Evolutionary conservation across 2,888 invertebrate species (phyloP).

Genomic region (Micoletzkya japonica): DNA sequence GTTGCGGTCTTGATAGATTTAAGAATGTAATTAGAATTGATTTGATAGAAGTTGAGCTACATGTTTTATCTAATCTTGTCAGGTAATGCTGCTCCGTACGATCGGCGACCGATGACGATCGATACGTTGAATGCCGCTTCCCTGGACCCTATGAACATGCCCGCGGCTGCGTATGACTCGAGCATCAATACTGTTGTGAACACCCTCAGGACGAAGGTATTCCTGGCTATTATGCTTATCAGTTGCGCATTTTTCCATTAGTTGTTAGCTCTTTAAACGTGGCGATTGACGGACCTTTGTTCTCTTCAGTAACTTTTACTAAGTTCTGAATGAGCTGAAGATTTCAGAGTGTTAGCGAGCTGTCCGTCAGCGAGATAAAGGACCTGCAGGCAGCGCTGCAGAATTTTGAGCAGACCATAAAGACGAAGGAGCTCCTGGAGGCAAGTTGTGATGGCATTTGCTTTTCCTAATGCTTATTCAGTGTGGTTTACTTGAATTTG

Average conservation of each 20-base stretch:
- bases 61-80: neutral
- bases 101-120: neutral
- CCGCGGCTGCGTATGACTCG: slow-evolving; percentile 15
- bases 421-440: slow-evolving; percentile 47
- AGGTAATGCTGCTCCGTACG: neutral
- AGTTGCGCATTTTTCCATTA: no score
- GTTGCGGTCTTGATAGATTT: neutral
- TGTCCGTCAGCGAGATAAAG: slow-evolving; percentile 35
- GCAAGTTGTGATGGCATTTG: neutral
- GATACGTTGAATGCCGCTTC: neutral
- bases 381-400: slow-evolving; percentile 43
- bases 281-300: no score
- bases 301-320: no score
- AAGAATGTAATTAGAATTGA: no score
- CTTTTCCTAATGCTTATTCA: neutral
- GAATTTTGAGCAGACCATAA: slow-evolving; percentile 45
- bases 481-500: neutral
- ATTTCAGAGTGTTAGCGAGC: slow-evolving; percentile 30
- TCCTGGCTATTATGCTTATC: no score
- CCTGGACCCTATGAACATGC: slow-evolving; percentile 18
- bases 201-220: slow-evolving; percentile 23
- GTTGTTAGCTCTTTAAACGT: no score
- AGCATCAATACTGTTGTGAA: slow-evolving; percentile 23
- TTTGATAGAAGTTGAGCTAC: no score
- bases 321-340: no score